Base-by-base conservation (phyloP, 2,888 invertebrate species). In the Nemapogon koenigi region DNA sequence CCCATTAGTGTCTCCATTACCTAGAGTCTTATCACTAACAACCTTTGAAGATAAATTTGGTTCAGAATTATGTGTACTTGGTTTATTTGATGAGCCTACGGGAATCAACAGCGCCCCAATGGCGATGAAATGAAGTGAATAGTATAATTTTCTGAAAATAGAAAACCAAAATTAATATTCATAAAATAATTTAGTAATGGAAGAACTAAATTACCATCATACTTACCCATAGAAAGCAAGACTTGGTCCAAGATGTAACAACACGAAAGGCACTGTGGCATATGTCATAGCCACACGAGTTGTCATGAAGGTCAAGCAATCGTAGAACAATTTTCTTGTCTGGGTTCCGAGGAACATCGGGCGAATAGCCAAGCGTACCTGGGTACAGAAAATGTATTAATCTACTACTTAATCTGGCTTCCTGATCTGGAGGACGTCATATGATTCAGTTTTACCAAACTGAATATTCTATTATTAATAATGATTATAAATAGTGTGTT, bases 261-360 rank as follows among this genome's bases (percentile, higher is more conserved):
- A 75, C 43, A 97, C 87, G 71, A 98, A 98, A 47, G 94, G 91
- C 64, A 94, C 93, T 30, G 94, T 92, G 38, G 91, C 82, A 62
- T 97, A 97, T 19, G 91, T 89, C 84, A 97, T 86, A 42, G 89
- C 85, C 35, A 95, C 62, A 49, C 95, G 85, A 14, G 95, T 95
- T 26, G 87, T 83, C 17, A 90, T 56, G 60, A 93, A 91, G 27
- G 97, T 91, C 42, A 91, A 51, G 38, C 85, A 71, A 66, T 97
- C 94, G 66, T 98, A 98, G 46, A 90, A 76, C 47, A 85, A 61
- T 65, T 91, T 90, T 46, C 82, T 79, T 31, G 80, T 73, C 43
- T 78, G 76, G 49, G 85, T 86, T 51, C 80, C 80, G 51, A 88
- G 65, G 75, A 97, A 95, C 59, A 87, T 81, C 42, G 91, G 90